These are phyloP conservation scores for Scaptomyza montana DNA, from an alignment of 1,140 invertebrate species.

Conservation along the genomic window DNA sequence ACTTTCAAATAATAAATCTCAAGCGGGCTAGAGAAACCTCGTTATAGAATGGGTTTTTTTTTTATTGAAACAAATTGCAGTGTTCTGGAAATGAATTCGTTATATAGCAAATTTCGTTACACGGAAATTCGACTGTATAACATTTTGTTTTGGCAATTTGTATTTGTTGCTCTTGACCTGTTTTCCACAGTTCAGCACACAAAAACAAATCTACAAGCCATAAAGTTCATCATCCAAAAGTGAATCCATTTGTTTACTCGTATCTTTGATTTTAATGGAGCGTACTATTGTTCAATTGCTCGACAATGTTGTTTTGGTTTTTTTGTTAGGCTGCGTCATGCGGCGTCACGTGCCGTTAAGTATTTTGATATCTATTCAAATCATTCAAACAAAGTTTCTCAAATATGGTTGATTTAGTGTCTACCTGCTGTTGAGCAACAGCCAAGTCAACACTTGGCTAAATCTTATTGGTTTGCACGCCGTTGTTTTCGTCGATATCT, in stretches of 20 bases:
- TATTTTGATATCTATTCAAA: slow-evolving; percentile 37
- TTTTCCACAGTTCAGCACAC: slow-evolving; percentile 45
- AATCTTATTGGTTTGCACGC: slow-evolving; percentile 23
- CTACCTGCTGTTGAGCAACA: slow-evolving; percentile 16
- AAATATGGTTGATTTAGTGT: slow-evolving; percentile 14
- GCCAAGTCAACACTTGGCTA: slow-evolving; percentile 28
- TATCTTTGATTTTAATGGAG: slow-evolving; percentile 36
- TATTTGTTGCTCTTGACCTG: slow-evolving; percentile 40
- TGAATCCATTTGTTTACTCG: slow-evolving; percentile 39
- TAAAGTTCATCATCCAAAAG: slow-evolving; percentile 22
- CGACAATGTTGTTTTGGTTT: slow-evolving; percentile 5
- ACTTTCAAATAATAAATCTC: no score
- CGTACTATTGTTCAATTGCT: slow-evolving; percentile 34
- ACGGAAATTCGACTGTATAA: no score
- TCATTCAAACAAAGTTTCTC: slow-evolving; percentile 27
- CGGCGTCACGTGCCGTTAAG: slow-evolving; percentile 45
- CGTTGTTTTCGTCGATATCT: slow-evolving; percentile 10
- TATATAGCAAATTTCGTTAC: no score
- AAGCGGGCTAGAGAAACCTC: no score
- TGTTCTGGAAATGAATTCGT: no score
- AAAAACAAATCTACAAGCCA: slow-evolving; percentile 18
- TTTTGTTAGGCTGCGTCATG: slow-evolving; percentile 8
- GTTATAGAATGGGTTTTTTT: no score
- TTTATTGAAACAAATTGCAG: no score
- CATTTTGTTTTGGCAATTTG: slow-evolving; percentile 1